Base-by-base conservation (phyloP, 2,888 invertebrate genomes). In the Callinectes sapidus region DNA sequence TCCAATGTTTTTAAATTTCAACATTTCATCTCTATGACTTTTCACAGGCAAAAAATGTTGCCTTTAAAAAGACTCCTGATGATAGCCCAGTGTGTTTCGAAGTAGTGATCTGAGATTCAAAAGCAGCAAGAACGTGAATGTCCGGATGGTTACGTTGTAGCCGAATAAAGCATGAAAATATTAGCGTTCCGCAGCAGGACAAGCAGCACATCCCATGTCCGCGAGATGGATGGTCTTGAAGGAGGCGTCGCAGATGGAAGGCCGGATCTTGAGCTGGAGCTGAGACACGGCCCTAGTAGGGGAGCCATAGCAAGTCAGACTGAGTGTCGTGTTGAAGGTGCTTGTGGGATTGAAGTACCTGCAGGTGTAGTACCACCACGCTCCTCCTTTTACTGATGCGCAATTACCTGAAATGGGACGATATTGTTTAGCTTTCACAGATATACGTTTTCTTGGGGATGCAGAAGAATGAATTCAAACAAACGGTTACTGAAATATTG, bases 361-460 rank as follows among this genome's bases (percentile, higher is more conserved):
- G n/a, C 87, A 87, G 48, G 48, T 48, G n/a, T 87, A 87, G 54
- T 87, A 87, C 87, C 87, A 87, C 87, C 54, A 54, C 16, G 23
- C 54, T 10, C 48, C 81, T 32, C 81, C 81, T n/a, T 35, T 23
- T n/a, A 16, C 10, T 2, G 81, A 32, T 81, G 81, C 81, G 32
- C 81, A 81, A 35, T 81, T 81, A 16, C 81, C 81, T 81, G 42
- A 23, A 87, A 6, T 23, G 39, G 42, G 3, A 86, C n/a, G 28
- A 48, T 6, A 87, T 1, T 48, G 13, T 87, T 48, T 23, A 48
- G 28, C n/a, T 28, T 71, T 28, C 10, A 71, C 71, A 28, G n/a
- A 0, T 2, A 71, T 71, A n/a, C 8, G 71, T 13, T 71, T 5
- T 1, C 3, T 28, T 71, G 8, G 10, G 5, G 71, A 28, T 28